Base-by-base conservation (phyloP, 1,140 invertebrate species). In the Parapsyche elsis region DNA sequence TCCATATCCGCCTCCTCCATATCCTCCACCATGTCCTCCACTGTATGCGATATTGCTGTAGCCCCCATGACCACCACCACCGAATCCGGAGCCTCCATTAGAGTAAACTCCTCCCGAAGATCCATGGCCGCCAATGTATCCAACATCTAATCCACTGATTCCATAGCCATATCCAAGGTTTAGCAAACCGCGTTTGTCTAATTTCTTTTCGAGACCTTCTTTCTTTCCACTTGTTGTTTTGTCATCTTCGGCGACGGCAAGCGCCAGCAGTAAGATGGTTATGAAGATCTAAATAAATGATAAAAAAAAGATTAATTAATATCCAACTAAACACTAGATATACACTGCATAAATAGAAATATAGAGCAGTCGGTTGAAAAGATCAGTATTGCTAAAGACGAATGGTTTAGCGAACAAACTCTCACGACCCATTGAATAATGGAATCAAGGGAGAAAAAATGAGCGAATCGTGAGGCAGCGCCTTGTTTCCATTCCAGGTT, bases 191-290 rank as follows among this genome's bases (percentile, higher is more conserved):
- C 90, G 90, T 87, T 91, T 91, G 88, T 91, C 90, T 84, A 91
- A 85, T 82, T 87, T 89, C 86, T 91, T 91, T 80, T 90, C 90
- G 76, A 89, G 85, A 16, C 90, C 90, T 84, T 90, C 90, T 71
- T 84, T 87, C 86, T 92, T 91, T 86, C 92, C 91, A 84, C 90
- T 90, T 87, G 88, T 89, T 73, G 84, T 85, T 85, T 92, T 90
- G 86, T 91, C 91, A 84, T 91, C 90, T 84, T 90, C 91, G 84
- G 91, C 89, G 86, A 90, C 89, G 73, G 89, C 90, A 81, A 90
- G 92, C 86, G 92, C 90, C 88, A 95, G 91, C 88, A 92, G 92
- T 88, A 94, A 90, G 88, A 94, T 88, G 87, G 91, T 91, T 88
- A 93, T 86, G 85, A 90, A 91, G 85, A 94, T 87, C 93, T 95